Base-by-base conservation (phyloP, 2,113 vertebrate species). In the Pluvialis apricaria region DNA sequence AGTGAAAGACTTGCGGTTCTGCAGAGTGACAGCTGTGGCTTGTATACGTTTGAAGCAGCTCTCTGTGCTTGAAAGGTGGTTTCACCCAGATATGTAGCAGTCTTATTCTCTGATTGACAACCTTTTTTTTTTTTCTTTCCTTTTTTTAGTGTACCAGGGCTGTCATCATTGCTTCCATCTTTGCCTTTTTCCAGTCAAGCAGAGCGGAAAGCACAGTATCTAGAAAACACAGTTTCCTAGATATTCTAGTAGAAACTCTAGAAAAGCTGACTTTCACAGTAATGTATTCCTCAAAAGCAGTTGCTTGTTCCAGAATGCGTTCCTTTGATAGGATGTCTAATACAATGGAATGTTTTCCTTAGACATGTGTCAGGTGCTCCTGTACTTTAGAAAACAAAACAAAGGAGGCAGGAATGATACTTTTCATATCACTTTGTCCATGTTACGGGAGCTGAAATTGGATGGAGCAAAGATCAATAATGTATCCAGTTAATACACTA, bases 381-480 rank as follows among this genome's bases (percentile, higher is more conserved):
- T n/a, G 22, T 75, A 29, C 42, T 78, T 68, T 1, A 19, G 11
- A 25, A 31, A 57, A 49, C 45, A n/a, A 72, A 77, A 69, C 47
- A 44, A 15, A 34, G 49, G 66, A 86, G 42, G 18, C 34, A 76
- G 42, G 75, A 84, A 47, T 82, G 65, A 78, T 96, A 86, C 85
- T 96, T 98, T 97, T 95, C 77, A 89, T 69, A 92, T 94, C 57
- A 47, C 42, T 96, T 97, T 93, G 70, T 92, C 79, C 76, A 15
- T 91, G 42, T 62, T 77, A 40, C 86, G 66, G 95, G 92, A 94
- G 66, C 66, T 86, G 88, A 96, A 97, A 97, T 97, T 97, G 94
- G 82, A 97, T 96, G 92, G 80, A 97, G 51, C 66, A 95, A 86
- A 82, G 94, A 98, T 98, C 98, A 97, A 96, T 98, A 97, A 90